Conservation (phyloP, 2,113 vertebrate species). For the Chlamydotis undulata region DNA sequence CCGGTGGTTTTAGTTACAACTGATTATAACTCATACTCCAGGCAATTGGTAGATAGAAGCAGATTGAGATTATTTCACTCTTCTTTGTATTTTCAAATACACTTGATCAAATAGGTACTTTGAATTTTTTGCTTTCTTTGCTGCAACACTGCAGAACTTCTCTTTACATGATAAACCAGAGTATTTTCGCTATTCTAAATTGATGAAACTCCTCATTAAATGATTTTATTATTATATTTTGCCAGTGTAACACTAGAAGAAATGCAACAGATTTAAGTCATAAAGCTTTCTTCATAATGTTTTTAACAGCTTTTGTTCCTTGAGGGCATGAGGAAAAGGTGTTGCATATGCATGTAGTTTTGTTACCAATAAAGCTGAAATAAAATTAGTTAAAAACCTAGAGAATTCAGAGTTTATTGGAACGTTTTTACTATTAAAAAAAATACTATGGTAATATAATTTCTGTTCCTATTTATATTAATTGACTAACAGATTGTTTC, state of each 20-base stretch:
- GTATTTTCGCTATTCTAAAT: conserved; percentile 30
- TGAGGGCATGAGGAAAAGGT: conserved; percentile 54
- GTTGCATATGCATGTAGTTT: conserved; percentile 60
- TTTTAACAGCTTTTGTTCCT: conserved; percentile 69
- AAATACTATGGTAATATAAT: conserved; percentile 54
- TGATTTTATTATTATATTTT: conserved; percentile 65
- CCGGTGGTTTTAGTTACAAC: not conserved
- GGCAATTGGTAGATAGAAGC: not conserved
- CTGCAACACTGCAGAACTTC: not conserved
- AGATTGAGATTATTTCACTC: not conserved
- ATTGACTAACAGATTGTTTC: conserved; percentile 63
- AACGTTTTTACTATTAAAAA: conserved; percentile 59
- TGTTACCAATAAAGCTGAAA: conserved; percentile 67
- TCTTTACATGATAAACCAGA: conserved; percentile 6
- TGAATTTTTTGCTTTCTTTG: conserved; percentile 18
- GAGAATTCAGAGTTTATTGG: conserved; percentile 59
- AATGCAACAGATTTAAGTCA: conserved; percentile 52
- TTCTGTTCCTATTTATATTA: conserved; percentile 64
- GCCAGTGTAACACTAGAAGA: conserved; percentile 11
- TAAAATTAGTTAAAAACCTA: conserved; percentile 74
- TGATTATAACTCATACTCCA: not conserved
- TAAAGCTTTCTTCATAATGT: conserved; percentile 61
- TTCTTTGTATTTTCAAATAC: not conserved
- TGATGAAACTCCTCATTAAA: conserved; percentile 66
- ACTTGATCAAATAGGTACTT: conserved; percentile 13